Evolutionary conservation across 2,113 vertebrate genomes (phyloP).

Genomic region (Notiomystis cincta): DNA sequence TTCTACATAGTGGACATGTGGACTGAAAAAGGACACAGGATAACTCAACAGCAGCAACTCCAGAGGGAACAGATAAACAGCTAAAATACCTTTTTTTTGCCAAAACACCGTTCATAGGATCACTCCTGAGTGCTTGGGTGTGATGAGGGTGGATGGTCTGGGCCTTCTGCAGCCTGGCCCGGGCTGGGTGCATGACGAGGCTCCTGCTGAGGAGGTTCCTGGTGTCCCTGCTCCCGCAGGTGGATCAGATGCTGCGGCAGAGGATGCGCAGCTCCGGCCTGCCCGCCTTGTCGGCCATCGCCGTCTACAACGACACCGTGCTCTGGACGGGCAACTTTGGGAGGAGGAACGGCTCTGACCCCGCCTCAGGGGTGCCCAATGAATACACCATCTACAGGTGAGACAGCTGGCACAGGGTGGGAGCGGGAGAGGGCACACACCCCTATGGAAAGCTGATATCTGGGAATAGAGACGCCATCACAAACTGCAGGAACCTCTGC

Average conservation of each 20-base stretch:
- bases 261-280: constrained; percentile 72
- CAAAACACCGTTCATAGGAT: background rate
- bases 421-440: background rate
- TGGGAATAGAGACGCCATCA: fast-evolving
- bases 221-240: constrained; percentile 41
- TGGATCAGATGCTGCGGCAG: constrained; percentile 78
- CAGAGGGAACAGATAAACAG: background rate
- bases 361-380: constrained; percentile 75
- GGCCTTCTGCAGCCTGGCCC: background rate
- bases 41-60: background rate
- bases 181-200: background rate
- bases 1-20: background rate
- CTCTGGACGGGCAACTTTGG: constrained; percentile 93
- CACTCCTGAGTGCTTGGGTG: background rate
- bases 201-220: background rate
- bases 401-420: background rate
- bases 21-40: background rate
- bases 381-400: constrained; percentile 91
- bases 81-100: background rate
- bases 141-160: background rate
- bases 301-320: constrained; percentile 86
- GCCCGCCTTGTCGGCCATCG: constrained; percentile 84
- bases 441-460: fast-evolving
- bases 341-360: constrained; percentile 82
- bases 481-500: background rate